Percentiles rank a stretch among this genome's conserved stretches.
Conservation (phyloP, 2,113 vertebrate species). For the Barnardius zonarius region DNA sequence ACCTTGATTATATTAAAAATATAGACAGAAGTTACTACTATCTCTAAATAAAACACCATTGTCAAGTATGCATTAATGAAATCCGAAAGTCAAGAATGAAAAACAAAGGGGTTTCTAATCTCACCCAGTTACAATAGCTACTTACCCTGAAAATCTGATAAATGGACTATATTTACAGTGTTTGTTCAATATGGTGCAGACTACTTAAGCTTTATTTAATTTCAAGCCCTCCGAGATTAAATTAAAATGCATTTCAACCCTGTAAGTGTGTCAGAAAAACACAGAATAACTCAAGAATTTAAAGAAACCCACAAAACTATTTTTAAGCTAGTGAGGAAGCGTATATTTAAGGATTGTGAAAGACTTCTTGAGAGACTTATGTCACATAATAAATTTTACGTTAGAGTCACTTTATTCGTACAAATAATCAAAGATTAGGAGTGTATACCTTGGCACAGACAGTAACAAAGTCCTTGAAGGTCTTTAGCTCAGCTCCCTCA, state of each 20-base stretch:
- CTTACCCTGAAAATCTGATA: slow-evolving; percentile 34
- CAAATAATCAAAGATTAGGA: slow-evolving; percentile 17
- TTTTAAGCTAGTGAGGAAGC: background rate
- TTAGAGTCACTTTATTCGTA: background rate
- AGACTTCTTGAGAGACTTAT: background rate
- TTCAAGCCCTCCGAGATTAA: background rate
- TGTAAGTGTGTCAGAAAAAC: background rate
- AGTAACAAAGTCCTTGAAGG: slow-evolving; percentile 88
- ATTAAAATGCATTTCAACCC: slow-evolving; percentile 18
- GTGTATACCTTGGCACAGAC: slow-evolving; percentile 85
- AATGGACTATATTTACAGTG: slow-evolving; percentile 13
- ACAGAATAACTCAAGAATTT: background rate
- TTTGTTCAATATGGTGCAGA: background rate
- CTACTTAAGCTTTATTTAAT: slow-evolving; percentile 26
- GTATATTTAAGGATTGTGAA: background rate
- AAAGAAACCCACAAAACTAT: background rate
- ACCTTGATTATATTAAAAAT: background rate
- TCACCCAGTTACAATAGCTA: slow-evolving; percentile 1
- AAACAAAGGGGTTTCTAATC: slow-evolving; percentile 7
- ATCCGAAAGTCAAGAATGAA: background rate
- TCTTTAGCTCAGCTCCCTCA: slow-evolving; percentile 85
- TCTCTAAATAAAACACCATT: background rate
- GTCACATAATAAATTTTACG: background rate
- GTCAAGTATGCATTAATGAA: background rate
- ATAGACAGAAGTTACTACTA: background rate